phyloP scores from a whole-genome alignment of 64 coral and sea anemone genomes.

The Porites australiensis region DNA sequence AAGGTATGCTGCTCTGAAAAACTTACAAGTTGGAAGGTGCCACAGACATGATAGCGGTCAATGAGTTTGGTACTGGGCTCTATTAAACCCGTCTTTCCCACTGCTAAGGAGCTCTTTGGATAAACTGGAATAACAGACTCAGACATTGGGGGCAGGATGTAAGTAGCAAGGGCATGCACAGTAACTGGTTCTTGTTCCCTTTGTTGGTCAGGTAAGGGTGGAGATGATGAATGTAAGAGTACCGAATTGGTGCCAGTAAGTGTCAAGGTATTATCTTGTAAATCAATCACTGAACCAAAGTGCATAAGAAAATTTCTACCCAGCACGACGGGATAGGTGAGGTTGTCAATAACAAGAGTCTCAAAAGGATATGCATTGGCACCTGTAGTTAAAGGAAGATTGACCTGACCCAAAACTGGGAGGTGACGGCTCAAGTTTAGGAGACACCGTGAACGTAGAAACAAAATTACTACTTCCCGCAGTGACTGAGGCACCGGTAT shows the following conservation, averaged over 20 bases:
- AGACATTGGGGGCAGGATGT: background rate
- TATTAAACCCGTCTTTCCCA: background rate
- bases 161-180: constrained; percentile 11
- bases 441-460: background rate
- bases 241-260: background rate
- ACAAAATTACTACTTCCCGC: background rate
- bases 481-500: background rate
- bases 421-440: background rate
- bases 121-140: constrained; percentile 21
- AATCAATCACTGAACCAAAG: constrained; percentile 21
- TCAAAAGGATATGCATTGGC: background rate
- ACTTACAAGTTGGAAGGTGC: constrained; percentile 12
- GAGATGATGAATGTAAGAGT: background rate
- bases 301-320: constrained; percentile 49
- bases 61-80: background rate
- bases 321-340: constrained; percentile 4
- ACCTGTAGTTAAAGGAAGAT: background rate
- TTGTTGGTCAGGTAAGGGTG: background rate
- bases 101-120: background rate
- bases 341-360: background rate
- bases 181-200: background rate
- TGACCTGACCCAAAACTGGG: background rate
- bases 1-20: background rate
- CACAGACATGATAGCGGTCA: background rate
- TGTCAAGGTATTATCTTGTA: background rate